Conservation (phyloP, 92 coral and sea anemone species). For the Umimayanthus kanabou region DNA sequence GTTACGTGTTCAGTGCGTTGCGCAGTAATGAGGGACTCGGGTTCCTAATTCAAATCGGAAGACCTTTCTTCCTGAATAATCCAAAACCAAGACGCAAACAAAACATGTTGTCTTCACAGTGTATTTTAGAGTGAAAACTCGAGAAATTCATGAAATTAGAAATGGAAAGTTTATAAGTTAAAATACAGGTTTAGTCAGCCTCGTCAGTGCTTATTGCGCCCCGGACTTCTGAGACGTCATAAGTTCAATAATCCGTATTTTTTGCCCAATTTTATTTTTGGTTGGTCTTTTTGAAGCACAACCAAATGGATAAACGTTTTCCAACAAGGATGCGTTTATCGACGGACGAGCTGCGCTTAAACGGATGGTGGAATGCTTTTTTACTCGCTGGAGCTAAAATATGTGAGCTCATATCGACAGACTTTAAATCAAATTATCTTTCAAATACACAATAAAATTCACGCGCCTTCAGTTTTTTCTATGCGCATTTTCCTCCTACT, state of each 20-base stretch:
- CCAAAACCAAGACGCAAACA: not conserved
- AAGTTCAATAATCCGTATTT: not conserved
- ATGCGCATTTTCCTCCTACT: not conserved
- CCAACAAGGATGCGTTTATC: not conserved
- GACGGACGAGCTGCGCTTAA: not conserved
- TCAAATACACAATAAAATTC: conserved; percentile 13
- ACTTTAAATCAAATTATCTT: not conserved
- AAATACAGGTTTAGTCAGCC: not conserved
- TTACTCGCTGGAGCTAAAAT: conserved; percentile 6
- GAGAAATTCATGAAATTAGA: conserved; percentile 13
- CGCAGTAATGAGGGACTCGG: not conserved
- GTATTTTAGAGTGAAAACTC: conserved; percentile 12
- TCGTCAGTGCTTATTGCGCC: not conserved
- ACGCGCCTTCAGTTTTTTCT: conserved; percentile 1
- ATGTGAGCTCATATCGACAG: not conserved
- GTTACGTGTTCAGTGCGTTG: not conserved
- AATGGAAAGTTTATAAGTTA: conserved; percentile 1
- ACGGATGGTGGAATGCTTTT: not conserved
- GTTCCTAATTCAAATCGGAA: not conserved
- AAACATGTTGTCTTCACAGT: conserved; percentile 11
- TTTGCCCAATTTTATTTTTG: not conserved
- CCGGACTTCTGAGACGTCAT: not conserved
- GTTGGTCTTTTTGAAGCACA: not conserved
- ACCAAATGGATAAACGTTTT: not conserved
- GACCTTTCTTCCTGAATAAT: conserved; percentile 10